phyloP scores from a whole-genome alignment of 2,113 vertebrate genomes.

The Notothenia coriiceps region DNA sequence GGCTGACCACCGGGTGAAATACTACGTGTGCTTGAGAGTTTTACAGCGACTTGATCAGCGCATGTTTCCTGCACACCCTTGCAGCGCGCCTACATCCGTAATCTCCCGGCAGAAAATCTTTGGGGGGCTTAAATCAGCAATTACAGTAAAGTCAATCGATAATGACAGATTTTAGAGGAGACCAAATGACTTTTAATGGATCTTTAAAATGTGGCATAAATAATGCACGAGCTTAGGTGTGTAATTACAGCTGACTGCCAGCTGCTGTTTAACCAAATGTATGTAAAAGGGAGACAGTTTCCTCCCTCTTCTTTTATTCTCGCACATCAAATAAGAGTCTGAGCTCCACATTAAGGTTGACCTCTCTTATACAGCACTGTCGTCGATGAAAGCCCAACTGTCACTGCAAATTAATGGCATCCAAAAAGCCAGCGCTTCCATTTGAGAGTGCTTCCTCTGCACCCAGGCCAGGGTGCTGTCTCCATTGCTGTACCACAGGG shows the following conservation, averaged over 20 bases:
- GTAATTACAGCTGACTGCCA: constrained; percentile 74
- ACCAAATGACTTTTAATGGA: constrained; percentile 81
- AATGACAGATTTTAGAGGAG: constrained; percentile 81
- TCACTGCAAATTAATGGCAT: constrained; percentile 66
- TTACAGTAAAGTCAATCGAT: constrained; percentile 85
- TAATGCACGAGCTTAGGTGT: constrained; percentile 79
- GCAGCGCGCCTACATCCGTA: constrained; percentile 67
- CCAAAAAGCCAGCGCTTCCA: constrained; percentile 39
- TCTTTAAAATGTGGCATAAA: constrained; percentile 83
- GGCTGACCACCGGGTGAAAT: constrained; percentile 65
- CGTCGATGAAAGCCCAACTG: constrained; percentile 63
- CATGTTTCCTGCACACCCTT: constrained; percentile 42
- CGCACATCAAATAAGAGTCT: constrained; percentile 26
- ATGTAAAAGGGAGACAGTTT: constrained; percentile 53
- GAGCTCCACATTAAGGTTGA: constrained; percentile 38
- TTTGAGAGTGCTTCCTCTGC: constrained; percentile 37
- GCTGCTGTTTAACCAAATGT: constrained; percentile 77
- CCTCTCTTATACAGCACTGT: constrained; percentile 59
- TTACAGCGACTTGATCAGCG: constrained; percentile 68
- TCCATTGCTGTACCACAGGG: constrained; percentile 37
- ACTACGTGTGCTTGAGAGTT: constrained; percentile 60
- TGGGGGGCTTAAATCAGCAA: constrained; percentile 80
- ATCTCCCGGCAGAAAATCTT: constrained; percentile 82
- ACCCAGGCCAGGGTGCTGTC: constrained; percentile 34
- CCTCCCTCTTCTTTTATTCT: neutral